These are phyloP conservation scores for Tenualosa ilisha DNA, from an alignment of 2,797 vertebrate genomes.

Conservation along the genomic window DNA sequence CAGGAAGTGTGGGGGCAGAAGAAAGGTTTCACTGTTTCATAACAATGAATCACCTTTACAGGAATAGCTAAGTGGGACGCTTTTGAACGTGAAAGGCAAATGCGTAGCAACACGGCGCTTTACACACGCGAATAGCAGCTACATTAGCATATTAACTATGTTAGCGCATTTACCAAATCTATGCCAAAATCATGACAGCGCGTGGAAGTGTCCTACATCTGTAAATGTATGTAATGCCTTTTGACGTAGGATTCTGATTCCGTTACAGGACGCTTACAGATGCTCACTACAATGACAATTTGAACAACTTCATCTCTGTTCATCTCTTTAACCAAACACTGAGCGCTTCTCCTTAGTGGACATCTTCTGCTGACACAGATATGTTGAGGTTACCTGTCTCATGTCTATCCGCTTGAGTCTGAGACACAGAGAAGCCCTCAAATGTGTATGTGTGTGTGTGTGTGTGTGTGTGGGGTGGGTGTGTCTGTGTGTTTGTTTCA, in stretches of 20 bases:
- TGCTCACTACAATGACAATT: too few relatives aligned
- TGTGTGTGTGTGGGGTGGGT: not conserved
- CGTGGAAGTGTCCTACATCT: too few relatives aligned
- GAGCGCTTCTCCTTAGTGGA: too few relatives aligned
- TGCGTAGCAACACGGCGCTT: not conserved
- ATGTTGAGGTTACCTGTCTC: not conserved
- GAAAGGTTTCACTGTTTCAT: not conserved
- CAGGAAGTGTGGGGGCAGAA: slow-evolving; percentile 7
- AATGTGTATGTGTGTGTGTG: not conserved
- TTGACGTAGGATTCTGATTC: too few relatives aligned
- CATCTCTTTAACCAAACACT: too few relatives aligned
- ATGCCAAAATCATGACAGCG: too few relatives aligned
- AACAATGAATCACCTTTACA: not conserved
- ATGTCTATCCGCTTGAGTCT: not conserved
- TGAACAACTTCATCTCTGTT: too few relatives aligned
- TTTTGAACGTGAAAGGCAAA: not conserved
- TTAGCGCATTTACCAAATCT: too few relatives aligned
- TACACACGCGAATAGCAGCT: not conserved
- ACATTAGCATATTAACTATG: too few relatives aligned
- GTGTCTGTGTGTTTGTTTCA: slow-evolving; percentile 5
- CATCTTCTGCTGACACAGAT: too few relatives aligned
- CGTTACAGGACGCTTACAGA: too few relatives aligned
- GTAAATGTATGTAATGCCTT: too few relatives aligned
- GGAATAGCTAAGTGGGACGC: not conserved
- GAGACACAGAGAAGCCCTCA: not conserved